Conservation (phyloP, 2,888 invertebrate species). For the Chydorus sphaericus region DNA sequence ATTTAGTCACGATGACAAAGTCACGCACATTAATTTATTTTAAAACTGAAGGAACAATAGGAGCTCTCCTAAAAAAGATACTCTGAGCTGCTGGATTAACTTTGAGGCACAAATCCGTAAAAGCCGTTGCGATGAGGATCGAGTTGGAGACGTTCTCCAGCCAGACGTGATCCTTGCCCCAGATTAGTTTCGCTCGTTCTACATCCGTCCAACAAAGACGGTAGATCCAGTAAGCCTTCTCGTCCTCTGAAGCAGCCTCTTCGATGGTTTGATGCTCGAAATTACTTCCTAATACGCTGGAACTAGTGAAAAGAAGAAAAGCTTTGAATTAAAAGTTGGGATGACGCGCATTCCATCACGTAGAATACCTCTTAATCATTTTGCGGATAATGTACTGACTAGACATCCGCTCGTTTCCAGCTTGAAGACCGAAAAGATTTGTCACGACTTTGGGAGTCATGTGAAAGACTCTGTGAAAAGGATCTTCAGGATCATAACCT, state of each 20-base stretch:
- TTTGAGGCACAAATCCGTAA: conserved; percentile 6
- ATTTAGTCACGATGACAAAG: no score
- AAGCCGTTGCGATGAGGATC: conserved; percentile 5
- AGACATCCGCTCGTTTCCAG: conserved; percentile 10
- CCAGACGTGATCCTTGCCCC: neutral
- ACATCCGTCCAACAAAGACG: neutral
- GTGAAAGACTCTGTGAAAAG: conserved; percentile 4
- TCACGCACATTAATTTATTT: no score
- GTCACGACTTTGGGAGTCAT: neutral
- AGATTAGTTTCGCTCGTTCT: neutral
- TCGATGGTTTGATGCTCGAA: neutral
- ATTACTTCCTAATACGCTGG: no score
- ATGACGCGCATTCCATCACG: neutral
- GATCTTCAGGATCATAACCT: neutral
- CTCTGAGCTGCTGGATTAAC: neutral
- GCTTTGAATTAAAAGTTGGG: neutral
- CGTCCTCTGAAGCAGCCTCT: neutral
- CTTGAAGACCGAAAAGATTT: conserved; percentile 8
- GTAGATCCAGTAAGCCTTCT: no score
- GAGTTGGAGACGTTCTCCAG: conserved; percentile 9
- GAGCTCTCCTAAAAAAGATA: no score
- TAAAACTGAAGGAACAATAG: no score
- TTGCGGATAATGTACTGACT: conserved; percentile 5
- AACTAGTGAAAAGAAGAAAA: no score
- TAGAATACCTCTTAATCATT: neutral